Evolutionary conservation across 2,113 vertebrate species (phyloP).

Genomic region (Notarius lentiginosus): DNA sequence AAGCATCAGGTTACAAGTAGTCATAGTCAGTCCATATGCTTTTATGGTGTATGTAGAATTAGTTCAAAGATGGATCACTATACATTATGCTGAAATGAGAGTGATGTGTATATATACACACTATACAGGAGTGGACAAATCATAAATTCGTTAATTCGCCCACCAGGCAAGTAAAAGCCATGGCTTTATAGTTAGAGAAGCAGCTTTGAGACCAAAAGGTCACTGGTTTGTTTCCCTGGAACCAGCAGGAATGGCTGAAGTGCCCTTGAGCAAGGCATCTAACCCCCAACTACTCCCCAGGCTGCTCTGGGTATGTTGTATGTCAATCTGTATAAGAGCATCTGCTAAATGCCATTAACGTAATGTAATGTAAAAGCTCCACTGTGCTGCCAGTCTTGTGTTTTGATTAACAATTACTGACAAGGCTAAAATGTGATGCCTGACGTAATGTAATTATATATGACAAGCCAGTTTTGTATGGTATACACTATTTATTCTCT

Average conservation of each 20-base stretch:
- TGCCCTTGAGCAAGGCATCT: too few species aligned
- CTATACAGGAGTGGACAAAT: conserved; percentile 6
- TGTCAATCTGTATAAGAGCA: too few species aligned
- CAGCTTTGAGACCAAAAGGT: too few species aligned
- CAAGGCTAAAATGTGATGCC: neutral
- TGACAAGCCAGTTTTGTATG: neutral
- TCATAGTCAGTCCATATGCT: conserved; percentile 7
- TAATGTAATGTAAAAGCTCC: neutral
- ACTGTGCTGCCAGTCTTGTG: neutral
- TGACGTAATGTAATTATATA: neutral
- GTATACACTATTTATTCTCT: neutral
- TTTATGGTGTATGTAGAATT: neutral
- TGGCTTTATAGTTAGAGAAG: too few species aligned
- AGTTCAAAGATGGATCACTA: conserved; percentile 25
- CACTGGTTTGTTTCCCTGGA: too few species aligned
- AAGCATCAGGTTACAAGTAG: conserved; percentile 12
- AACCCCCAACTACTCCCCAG: too few species aligned
- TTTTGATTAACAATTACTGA: neutral
- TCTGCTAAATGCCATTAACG: too few species aligned
- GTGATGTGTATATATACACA: neutral
- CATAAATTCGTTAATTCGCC: too few species aligned
- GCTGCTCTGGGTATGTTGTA: too few species aligned
- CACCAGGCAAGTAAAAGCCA: neutral
- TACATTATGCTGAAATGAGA: conserved; percentile 26
- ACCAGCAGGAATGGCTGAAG: too few species aligned